These are phyloP conservation scores for Malacosoma neustria DNA, from an alignment of 2,888 invertebrate genomes.

Conservation along the genomic window DNA sequence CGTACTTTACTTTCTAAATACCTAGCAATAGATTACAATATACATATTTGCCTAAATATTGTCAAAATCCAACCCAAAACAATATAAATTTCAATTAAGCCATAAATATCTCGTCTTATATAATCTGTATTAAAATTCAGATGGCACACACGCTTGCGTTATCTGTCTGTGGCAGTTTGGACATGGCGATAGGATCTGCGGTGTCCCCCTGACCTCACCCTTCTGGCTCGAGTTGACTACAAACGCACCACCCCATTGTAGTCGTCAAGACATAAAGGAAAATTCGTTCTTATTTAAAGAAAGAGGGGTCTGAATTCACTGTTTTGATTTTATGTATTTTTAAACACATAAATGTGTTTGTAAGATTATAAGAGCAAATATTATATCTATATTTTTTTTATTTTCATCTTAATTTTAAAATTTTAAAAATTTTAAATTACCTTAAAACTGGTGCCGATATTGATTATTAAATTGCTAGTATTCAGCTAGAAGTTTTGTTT, in stretches of 20 bases:
- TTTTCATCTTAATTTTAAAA: no score
- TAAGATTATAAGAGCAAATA: no score
- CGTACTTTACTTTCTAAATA: neutral
- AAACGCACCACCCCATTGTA: constrained; percentile 46
- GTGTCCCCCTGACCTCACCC: constrained; percentile 24
- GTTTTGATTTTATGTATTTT: constrained; percentile 18
- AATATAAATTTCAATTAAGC: constrained; percentile 35
- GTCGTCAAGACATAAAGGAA: constrained; percentile 42
- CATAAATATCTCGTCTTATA: constrained; percentile 26
- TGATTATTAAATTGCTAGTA: no score
- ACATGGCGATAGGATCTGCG: constrained; percentile 53
- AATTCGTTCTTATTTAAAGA: constrained; percentile 40
- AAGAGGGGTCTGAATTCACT: constrained; percentile 13
- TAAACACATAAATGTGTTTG: no score
- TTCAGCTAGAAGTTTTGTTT: no score
- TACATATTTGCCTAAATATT: no score
- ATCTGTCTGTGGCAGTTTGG: constrained; percentile 65
- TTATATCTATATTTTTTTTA: no score
- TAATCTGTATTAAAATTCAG: constrained; percentile 53
- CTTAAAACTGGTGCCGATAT: no score
- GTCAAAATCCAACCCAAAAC: constrained; percentile 3
- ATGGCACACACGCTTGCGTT: constrained; percentile 43
- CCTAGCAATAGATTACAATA: no score
- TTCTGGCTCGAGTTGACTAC: constrained; percentile 18
- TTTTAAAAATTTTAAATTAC: no score